Conservation (phyloP, 2,113 vertebrate species). For the Lasiurus cinereus region DNA sequence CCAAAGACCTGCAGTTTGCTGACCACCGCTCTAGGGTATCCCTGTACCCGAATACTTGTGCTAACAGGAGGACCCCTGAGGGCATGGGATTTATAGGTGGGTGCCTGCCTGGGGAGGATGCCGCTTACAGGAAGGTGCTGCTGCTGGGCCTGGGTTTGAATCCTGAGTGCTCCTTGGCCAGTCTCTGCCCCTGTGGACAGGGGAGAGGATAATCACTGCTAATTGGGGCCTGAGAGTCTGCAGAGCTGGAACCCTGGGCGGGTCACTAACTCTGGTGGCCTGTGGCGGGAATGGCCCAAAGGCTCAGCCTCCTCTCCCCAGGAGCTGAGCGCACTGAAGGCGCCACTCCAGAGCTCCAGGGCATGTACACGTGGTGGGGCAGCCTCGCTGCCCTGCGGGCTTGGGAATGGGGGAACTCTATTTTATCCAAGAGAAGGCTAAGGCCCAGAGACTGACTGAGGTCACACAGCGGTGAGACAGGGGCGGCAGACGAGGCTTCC, state of each 20-base stretch:
- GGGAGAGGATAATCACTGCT: neutral
- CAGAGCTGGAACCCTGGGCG: neutral
- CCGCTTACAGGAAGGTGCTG: neutral
- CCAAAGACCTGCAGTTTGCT: no score
- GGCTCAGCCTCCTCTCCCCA: neutral
- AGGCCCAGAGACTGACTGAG: neutral
- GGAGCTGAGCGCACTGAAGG: neutral
- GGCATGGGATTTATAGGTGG: neutral
- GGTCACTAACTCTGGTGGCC: neutral
- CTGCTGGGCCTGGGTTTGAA: neutral
- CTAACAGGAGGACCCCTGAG: neutral
- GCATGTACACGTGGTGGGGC: accelerated
- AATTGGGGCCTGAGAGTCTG: neutral
- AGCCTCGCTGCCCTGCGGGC: neutral
- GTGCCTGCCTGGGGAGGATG: neutral
- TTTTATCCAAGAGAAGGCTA: neutral
- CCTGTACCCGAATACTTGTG: neutral
- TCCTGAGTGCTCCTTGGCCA: neutral
- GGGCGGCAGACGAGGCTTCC: neutral
- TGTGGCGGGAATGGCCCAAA: neutral
- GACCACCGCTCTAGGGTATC: no score
- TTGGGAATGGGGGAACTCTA: neutral
- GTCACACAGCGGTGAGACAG: neutral
- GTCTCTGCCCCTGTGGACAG: neutral
- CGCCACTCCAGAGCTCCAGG: neutral